Conservation (phyloP, 2,888 invertebrate genomes). For the Rhamnusium bicolor region DNA sequence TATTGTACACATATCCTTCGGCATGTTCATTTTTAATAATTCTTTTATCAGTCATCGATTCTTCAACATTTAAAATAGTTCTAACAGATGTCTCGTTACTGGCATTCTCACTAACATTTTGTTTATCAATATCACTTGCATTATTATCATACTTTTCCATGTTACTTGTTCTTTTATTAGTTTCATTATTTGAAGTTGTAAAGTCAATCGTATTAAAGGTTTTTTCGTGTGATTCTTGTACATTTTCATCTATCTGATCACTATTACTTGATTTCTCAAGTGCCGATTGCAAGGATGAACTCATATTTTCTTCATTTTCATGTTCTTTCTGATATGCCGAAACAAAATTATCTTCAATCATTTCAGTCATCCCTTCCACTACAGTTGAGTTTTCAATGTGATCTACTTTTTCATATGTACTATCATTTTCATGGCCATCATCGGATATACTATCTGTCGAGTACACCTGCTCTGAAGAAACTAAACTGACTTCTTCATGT, state of each 20-base stretch:
- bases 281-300: not conserved
- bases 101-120: not conserved
- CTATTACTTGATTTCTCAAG: not conserved
- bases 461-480: conserved; percentile 5
- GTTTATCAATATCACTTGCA: not conserved
- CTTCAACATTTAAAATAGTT: not conserved
- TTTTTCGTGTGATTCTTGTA: too few relatives aligned
- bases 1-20: not conserved
- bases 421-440: not conserved
- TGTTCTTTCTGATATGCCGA: conserved; percentile 3
- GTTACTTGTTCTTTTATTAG: not conserved
- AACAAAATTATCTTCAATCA: not conserved
- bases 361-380: not conserved
- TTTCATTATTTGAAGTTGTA: not conserved
- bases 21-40: not conserved
- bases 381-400: not conserved
- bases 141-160: not conserved
- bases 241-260: not conserved
- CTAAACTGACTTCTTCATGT: not conserved
- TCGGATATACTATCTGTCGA: not conserved
- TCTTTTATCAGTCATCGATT: not conserved
- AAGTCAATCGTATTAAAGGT: not conserved
- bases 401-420: not conserved
- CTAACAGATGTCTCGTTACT: not conserved
- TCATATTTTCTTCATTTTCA: not conserved